Evolutionary conservation across 2,797 vertebrate species (phyloP).

Genomic region (Takifugu rubripes): DNA sequence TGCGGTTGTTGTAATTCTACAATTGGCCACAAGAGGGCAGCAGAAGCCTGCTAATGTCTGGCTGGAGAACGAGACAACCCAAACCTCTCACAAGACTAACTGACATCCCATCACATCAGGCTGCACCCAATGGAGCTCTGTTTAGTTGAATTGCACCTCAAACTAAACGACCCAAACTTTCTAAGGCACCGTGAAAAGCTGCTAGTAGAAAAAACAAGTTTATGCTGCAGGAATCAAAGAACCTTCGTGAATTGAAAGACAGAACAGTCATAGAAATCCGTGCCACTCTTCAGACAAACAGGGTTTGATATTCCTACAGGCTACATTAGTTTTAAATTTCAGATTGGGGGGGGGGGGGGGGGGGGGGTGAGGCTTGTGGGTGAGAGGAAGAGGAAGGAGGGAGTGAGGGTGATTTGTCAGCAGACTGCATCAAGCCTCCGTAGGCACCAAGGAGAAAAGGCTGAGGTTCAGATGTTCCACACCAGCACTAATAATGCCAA

Average conservation of each 20-base stretch:
- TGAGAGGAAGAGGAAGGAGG: conserved; percentile 20
- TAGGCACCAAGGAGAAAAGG: conserved; percentile 33
- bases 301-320: conserved; percentile 56
- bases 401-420: conserved; percentile 62
- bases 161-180: too few relatives aligned
- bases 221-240: too few relatives aligned
- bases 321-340: conserved; percentile 65
- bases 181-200: too few relatives aligned
- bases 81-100: too few relatives aligned
- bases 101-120: too few relatives aligned
- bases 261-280: conserved; percentile 23
- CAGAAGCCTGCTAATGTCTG: conserved; percentile 11
- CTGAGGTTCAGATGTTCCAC: conserved; percentile 34
- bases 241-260: neutral
- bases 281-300: conserved; percentile 46
- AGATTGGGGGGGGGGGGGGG: too few relatives aligned
- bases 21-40: conserved; percentile 37
- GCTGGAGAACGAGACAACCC: neutral
- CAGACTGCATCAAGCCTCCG: conserved; percentile 41
- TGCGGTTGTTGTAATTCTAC: neutral
- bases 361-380: conserved; percentile 30
- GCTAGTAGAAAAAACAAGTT: too few relatives aligned
- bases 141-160: too few relatives aligned
- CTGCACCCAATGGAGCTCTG: too few relatives aligned
- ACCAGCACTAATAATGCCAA: conserved; percentile 19